Conservation (phyloP, 2,113 vertebrate genomes). For the Forbesichthys papilliferus region DNA sequence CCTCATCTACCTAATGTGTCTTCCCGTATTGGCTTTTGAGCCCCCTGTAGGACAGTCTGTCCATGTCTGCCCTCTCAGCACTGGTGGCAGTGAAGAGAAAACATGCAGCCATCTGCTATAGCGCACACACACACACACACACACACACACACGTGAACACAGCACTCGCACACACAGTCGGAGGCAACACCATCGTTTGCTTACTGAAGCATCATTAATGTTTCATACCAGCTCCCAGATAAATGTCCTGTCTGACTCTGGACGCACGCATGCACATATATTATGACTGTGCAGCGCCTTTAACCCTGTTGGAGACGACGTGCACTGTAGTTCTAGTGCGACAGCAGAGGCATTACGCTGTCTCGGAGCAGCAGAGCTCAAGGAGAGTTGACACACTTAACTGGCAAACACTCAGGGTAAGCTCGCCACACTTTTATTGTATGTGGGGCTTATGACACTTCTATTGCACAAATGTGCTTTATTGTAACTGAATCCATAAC, state of each 20-base stretch:
- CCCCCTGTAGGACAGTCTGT: conserved; percentile 23
- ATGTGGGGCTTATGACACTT: neutral
- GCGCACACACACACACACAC: neutral
- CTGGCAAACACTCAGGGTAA: conserved; percentile 1
- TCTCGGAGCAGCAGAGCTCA: neutral
- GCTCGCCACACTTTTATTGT: neutral
- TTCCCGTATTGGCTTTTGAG: conserved; percentile 41
- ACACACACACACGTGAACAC: conserved; percentile 4
- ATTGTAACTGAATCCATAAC: too few species aligned
- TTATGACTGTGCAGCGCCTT: conserved; percentile 10
- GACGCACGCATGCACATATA: neutral
- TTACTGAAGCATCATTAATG: conserved; percentile 25
- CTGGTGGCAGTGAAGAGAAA: conserved; percentile 10
- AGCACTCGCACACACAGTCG: conserved; percentile 3
- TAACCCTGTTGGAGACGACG: neutral
- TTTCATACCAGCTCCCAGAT: conserved; percentile 11
- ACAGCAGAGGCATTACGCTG: neutral
- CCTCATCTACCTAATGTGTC: conserved; percentile 3
- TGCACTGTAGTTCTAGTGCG: neutral
- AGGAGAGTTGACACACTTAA: conserved; percentile 1
- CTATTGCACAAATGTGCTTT: neutral
- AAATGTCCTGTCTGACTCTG: neutral
- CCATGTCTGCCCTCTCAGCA: conserved; percentile 12
- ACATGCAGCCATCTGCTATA: conserved; percentile 8
- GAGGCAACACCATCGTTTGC: neutral